Evolutionary conservation across 2,113 vertebrate species (phyloP).

Genomic region (Phodopus roborovskii): DNA sequence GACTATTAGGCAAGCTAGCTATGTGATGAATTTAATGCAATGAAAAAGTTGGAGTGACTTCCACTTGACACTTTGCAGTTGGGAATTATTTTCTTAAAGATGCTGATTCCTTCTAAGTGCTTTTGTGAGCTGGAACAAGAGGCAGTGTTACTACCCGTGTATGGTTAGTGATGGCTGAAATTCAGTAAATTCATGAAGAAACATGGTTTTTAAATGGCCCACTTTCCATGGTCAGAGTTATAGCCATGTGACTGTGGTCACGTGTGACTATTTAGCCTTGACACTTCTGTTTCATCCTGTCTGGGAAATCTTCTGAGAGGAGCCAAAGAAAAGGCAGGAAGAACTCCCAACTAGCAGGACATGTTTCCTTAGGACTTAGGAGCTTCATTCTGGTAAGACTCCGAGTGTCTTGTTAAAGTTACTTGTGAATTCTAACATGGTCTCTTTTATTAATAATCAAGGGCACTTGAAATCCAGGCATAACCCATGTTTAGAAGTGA

Average conservation of each 20-base stretch:
- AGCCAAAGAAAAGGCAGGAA: background rate
- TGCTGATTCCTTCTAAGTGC: background rate
- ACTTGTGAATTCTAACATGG: conserved; percentile 8
- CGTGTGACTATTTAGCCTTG: background rate
- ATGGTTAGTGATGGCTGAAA: background rate
- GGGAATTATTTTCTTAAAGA: background rate
- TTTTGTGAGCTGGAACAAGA: background rate
- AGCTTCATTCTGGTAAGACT: background rate
- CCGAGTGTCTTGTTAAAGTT: background rate
- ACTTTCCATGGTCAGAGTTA: background rate
- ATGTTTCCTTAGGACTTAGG: background rate
- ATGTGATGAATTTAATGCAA: background rate
- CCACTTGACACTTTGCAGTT: background rate
- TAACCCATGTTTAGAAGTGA: background rate
- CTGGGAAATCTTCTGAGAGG: background rate
- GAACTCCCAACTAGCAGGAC: too few relatives aligned
- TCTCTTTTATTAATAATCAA: conserved; percentile 37
- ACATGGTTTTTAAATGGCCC: background rate
- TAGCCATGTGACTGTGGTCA: background rate
- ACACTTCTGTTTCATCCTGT: background rate
- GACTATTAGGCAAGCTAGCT: too few relatives aligned
- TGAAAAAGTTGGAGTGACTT: background rate
- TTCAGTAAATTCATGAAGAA: background rate
- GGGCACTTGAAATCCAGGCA: background rate
- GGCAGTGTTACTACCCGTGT: background rate